Evolutionary conservation across 2,113 vertebrate genomes (phyloP), one percentile per base, ranked within the genome.

Genomic region (Mus spicilegus): DNA sequence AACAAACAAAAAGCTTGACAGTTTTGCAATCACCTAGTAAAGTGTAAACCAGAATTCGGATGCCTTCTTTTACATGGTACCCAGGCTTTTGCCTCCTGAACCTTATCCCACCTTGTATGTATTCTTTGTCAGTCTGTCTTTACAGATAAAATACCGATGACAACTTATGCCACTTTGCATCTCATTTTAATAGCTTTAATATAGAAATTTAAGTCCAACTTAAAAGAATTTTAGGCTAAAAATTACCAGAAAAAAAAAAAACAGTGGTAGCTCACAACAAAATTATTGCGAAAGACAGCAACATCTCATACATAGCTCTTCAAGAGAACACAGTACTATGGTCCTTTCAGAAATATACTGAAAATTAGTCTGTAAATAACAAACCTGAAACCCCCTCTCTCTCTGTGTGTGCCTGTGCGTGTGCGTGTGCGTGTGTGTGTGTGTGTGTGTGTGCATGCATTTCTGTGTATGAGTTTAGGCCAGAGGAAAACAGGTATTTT

Each of bases 351-450:
- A 87, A 95, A 88, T 85, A 33, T 51, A 56, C 39, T 88, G 76
- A 89, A 93, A 96, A 91, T 82, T 39, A 90, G 90, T 91, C 84
- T 89, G 80, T 14, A 49, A 76, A 54, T 36, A n/a, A 96, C 28
- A 30, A 92, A 94, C 7, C 65, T 14, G 28, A 11, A 11, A 46
- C 46, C 14, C 58, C 20, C 20, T n/a, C n/a, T n/a, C n/a, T n/a
- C n/a, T n/a, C n/a, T n/a, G n/a, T n/a, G n/a, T n/a, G n/a, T n/a
- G 72, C 7, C 1, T 69, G 67, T 69, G 30, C 33, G 4, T 69
- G 30, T 69, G 67, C 36, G 67, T 69, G n/a, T 22, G n/a, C 5
- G 28, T 69, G 65, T 69, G 65, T 69, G 28, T 69, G 11, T 69
- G 67, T 69, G 67, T 69, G 30, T 77, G 33, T 81, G 33, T 58